These are phyloP conservation scores for Agapostemon virescens DNA, from an alignment of 2,888 invertebrate genomes.

Conservation along the genomic window DNA sequence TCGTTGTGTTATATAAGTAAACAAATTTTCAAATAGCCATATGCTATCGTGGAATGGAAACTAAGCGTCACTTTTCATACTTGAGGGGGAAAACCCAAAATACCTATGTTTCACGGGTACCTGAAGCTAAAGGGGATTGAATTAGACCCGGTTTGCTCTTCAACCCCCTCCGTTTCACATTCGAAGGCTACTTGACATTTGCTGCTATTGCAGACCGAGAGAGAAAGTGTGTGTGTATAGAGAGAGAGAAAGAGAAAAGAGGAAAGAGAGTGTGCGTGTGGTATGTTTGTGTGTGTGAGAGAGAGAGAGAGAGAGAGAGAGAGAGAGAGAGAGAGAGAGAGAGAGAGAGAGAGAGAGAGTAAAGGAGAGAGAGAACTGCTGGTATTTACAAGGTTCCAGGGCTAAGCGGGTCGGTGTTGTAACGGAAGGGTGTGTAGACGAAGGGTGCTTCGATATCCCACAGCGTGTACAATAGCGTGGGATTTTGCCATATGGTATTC, in stretches of 20 bases:
- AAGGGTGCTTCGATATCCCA: conserved; percentile 60
- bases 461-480: conserved; percentile 74
- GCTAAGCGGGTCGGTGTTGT: conserved; percentile 51
- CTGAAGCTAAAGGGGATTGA: conserved; percentile 64
- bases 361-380: conserved; percentile 63
- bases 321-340: too few relatives aligned
- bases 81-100: conserved; percentile 38
- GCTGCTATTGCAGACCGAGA: conserved; percentile 56
- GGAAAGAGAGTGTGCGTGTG: too few relatives aligned
- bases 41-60: not conserved
- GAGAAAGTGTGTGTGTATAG: too few relatives aligned
- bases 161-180: conserved; percentile 45
- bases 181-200: conserved; percentile 77
- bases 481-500: conserved; percentile 73
- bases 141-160: conserved; percentile 64
- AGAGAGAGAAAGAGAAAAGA: too few relatives aligned
- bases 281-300: too few relatives aligned
- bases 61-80: conserved; percentile 7
- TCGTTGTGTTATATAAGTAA: too few relatives aligned
- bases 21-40: not conserved
- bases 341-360: not conserved
- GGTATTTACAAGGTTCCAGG: conserved; percentile 72
- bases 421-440: conserved; percentile 50
- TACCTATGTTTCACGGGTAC: conserved; percentile 43
- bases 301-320: conserved; percentile 44